Evolutionary conservation across 1,140 invertebrate species (phyloP).

Genomic region (Rhizoglyphus robini): DNA sequence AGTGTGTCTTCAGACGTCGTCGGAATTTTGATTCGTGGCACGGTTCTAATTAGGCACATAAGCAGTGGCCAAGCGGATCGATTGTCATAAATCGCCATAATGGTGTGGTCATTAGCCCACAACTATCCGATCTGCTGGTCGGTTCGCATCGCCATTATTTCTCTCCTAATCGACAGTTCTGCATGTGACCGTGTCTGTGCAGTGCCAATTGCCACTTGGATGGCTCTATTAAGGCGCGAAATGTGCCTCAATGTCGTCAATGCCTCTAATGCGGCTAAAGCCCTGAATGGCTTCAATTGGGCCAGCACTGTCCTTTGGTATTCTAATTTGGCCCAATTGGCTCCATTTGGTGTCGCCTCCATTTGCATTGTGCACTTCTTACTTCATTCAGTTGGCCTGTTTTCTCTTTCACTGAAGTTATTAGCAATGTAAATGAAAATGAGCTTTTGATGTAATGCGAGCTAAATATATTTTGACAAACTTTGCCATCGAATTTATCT

Average conservation of each 20-base stretch:
- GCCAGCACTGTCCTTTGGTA: too few relatives aligned
- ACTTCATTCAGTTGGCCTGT: neutral
- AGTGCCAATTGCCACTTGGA: neutral
- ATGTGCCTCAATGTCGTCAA: too few relatives aligned
- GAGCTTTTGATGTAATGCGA: constrained; percentile 7
- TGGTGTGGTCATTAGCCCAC: neutral
- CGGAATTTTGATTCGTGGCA: neutral
- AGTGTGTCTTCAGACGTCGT: neutral
- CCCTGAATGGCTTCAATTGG: too few relatives aligned
- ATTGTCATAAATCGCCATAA: constrained; percentile 14
- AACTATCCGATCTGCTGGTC: too few relatives aligned
- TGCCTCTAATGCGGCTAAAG: too few relatives aligned
- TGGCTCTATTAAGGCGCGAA: too few relatives aligned
- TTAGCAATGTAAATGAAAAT: constrained; percentile 9
- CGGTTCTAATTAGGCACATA: constrained; percentile 1
- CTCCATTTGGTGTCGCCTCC: neutral
- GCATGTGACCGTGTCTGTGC: neutral
- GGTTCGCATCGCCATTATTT: neutral
- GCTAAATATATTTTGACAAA: constrained; percentile 15
- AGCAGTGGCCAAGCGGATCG: neutral
- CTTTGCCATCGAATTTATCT: constrained; percentile 7
- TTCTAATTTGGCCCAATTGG: neutral
- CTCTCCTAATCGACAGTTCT: neutral
- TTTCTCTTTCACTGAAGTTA: neutral
- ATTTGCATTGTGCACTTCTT: neutral